Evolutionary conservation across 2,888 invertebrate species (phyloP).

Genomic region (Anagyrus pseudococci): DNA sequence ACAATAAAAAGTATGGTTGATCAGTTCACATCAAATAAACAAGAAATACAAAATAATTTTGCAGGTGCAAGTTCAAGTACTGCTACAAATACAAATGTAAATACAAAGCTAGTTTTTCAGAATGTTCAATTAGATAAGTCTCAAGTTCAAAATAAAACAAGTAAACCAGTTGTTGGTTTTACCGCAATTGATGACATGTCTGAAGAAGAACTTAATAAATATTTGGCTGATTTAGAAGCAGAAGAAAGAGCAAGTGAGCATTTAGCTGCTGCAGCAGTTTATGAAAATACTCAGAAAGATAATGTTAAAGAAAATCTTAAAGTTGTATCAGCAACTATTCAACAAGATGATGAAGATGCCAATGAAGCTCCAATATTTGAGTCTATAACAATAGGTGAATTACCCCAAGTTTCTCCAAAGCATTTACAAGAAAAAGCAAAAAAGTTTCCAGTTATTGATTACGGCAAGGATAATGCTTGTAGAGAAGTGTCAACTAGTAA

Average conservation of each 20-base stretch:
- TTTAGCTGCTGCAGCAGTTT: slow-evolving; percentile 34
- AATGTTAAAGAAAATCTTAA: slow-evolving; percentile 38
- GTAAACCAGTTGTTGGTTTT: slow-evolving; percentile 46
- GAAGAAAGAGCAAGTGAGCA: slow-evolving; percentile 51
- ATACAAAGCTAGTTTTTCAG: slow-evolving; percentile 43
- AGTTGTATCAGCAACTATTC: slow-evolving; percentile 28
- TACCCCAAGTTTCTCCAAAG: slow-evolving; percentile 49
- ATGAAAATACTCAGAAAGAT: slow-evolving; percentile 39
- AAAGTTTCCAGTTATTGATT: slow-evolving; percentile 52
- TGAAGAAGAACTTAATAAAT: slow-evolving; percentile 60
- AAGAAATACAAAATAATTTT: slow-evolving; percentile 19
- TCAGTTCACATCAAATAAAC: slow-evolving; percentile 39
- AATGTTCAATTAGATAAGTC: slow-evolving; percentile 39
- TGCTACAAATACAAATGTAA: slow-evolving; percentile 17
- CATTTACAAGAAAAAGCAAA: slow-evolving; percentile 51
- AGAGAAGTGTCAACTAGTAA: slow-evolving; percentile 44
- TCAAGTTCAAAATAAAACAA: slow-evolving; percentile 33
- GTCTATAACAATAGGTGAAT: slow-evolving; percentile 51
- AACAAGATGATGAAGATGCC: slow-evolving; percentile 49
- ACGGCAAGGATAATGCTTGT: slow-evolving; percentile 42
- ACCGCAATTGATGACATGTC: slow-evolving; percentile 56
- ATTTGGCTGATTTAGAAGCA: slow-evolving; percentile 60
- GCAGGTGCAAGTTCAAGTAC: background rate
- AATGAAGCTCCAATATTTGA: slow-evolving; percentile 54
- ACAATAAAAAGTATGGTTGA: slow-evolving; percentile 46